These are phyloP conservation scores for Proales similis DNA, from an alignment of 1,140 invertebrate genomes.

Conservation along the genomic window DNA sequence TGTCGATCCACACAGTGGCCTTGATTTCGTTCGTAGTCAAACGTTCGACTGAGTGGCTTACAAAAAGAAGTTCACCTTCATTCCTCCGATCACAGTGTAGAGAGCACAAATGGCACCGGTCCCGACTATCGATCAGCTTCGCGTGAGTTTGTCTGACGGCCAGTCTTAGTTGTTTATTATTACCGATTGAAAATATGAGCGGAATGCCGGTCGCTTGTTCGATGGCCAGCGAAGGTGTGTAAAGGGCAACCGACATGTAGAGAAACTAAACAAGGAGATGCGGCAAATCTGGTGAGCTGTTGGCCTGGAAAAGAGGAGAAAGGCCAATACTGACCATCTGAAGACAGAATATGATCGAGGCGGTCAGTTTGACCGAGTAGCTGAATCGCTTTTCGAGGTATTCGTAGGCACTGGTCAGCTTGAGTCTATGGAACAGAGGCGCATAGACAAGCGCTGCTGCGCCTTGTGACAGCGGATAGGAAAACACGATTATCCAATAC, in stretches of 20 bases:
- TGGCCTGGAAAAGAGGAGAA: too few species aligned
- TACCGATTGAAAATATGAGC: slow-evolving; percentile 31
- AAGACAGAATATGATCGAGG: slow-evolving; percentile 28
- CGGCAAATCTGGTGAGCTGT: not conserved
- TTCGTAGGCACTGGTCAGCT: slow-evolving; percentile 56
- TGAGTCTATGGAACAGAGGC: slow-evolving; percentile 49
- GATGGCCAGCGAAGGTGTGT: slow-evolving; percentile 80
- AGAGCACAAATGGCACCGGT: slow-evolving; percentile 34
- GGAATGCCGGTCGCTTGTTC: slow-evolving; percentile 58
- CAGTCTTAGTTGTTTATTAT: not conserved
- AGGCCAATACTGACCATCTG: slow-evolving; percentile 37
- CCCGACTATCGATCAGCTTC: slow-evolving; percentile 8
- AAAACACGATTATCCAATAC: slow-evolving; percentile 42
- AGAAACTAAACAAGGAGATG: slow-evolving; percentile 55
- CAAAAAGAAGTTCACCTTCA: slow-evolving; percentile 59
- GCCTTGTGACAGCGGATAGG: slow-evolving; percentile 30
- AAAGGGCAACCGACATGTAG: slow-evolving; percentile 85
- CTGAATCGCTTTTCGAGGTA: slow-evolving; percentile 37
- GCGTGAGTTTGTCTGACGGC: too few species aligned
- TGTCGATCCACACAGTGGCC: slow-evolving; percentile 61
- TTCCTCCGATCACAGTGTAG: slow-evolving; percentile 59
- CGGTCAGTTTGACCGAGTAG: not conserved
- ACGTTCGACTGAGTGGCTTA: not conserved
- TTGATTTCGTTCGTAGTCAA: not conserved
- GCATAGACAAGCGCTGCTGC: slow-evolving; percentile 43